phyloP scores from a whole-genome alignment of 2,888 invertebrate species.

The Drosophila fungiperda region DNA sequence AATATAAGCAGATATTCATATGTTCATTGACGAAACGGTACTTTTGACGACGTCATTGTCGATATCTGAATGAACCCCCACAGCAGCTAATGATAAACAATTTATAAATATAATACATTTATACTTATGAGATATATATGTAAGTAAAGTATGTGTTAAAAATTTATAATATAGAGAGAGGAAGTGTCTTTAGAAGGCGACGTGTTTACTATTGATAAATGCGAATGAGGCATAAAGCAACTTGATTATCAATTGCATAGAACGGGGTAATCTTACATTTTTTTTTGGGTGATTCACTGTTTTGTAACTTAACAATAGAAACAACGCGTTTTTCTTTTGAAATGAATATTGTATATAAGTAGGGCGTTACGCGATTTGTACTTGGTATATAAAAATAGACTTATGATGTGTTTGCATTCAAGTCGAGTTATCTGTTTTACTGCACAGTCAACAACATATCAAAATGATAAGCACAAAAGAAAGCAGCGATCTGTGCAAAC shows the following conservation, averaged over 20 bases:
- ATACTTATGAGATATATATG: slow-evolving; percentile 6
- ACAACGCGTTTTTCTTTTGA: slow-evolving; percentile 17
- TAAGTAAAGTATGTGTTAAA: slow-evolving; percentile 2
- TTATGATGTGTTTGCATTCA: not conserved
- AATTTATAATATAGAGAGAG: slow-evolving; percentile 52
- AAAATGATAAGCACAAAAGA: slow-evolving; percentile 29
- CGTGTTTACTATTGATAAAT: slow-evolving; percentile 59
- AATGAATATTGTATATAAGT: slow-evolving; percentile 25
- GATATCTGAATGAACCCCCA: slow-evolving; percentile 25
- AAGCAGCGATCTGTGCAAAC: slow-evolving; percentile 45
- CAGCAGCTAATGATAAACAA: slow-evolving; percentile 34
- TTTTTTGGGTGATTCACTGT: slow-evolving; percentile 35
- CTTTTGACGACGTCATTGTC: slow-evolving; percentile 1
- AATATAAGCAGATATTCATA: slow-evolving; percentile 5
- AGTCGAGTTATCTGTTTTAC: slow-evolving; percentile 16
- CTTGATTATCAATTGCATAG: slow-evolving; percentile 58
- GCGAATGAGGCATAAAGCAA: slow-evolving; percentile 50
- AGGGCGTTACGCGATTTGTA: slow-evolving; percentile 45
- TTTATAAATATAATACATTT: slow-evolving; percentile 7
- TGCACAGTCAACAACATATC: slow-evolving; percentile 23
- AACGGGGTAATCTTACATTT: slow-evolving; percentile 18
- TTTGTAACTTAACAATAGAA: slow-evolving; percentile 39
- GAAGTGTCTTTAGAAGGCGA: slow-evolving; percentile 59
- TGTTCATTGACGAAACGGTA: slow-evolving; percentile 57
- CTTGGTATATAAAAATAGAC: not conserved